phyloP scores from a whole-genome alignment of 2,888 invertebrate species.

The Bugulina stolonifera region DNA sequence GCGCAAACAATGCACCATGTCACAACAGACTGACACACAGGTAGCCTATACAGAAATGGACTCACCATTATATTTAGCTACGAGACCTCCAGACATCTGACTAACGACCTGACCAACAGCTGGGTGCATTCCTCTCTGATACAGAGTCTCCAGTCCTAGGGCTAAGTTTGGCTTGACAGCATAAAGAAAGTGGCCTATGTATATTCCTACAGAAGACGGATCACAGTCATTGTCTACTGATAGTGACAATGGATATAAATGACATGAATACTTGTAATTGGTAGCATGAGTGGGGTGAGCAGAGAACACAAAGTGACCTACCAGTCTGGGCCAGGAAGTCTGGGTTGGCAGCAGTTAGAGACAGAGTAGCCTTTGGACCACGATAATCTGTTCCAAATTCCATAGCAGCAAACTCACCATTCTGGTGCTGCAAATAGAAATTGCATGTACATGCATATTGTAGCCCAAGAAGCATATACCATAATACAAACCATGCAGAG shows the following conservation, averaged over 20 bases:
- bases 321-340: constrained; percentile 21
- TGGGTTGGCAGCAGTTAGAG: constrained; percentile 19
- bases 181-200: constrained; percentile 61
- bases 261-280: too few relatives aligned
- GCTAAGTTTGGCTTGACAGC: constrained; percentile 74
- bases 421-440: constrained; percentile 8
- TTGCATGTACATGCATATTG: too few relatives aligned
- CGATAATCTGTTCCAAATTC: constrained; percentile 18
- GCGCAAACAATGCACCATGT: too few relatives aligned
- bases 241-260: too few relatives aligned
- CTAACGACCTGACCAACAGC: constrained; percentile 81
- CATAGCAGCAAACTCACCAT: neutral
- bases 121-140: constrained; percentile 77
- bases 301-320: too few relatives aligned
- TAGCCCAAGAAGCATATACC: too few relatives aligned
- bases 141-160: constrained; percentile 87
- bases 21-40: too few relatives aligned
- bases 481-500: too few relatives aligned
- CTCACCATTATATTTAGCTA: neutral
- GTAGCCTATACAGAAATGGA: too few relatives aligned
- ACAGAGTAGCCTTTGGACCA: neutral
- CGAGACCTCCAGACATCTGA: neutral
- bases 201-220: constrained; percentile 38
- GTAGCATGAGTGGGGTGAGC: too few relatives aligned
- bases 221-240: neutral